Conservation (phyloP, 2,888 invertebrate genomes). For the Epistrophe grossulariae region DNA sequence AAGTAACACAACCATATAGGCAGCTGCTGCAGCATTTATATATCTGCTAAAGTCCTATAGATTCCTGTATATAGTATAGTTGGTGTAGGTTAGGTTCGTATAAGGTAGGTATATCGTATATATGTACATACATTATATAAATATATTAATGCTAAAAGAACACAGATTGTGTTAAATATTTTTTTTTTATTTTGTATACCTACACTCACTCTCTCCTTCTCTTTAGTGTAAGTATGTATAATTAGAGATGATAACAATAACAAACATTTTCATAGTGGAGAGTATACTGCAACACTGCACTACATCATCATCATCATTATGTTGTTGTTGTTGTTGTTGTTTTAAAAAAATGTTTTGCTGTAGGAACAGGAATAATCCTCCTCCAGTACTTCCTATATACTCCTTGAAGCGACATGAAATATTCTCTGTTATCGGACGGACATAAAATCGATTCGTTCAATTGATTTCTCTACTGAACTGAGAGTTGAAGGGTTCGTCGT, state of each 20-base stretch:
- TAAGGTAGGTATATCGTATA: neutral
- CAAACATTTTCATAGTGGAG: slow-evolving; percentile 30
- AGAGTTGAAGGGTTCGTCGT: neutral
- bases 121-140: too few relatives aligned
- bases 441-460: slow-evolving; percentile 30
- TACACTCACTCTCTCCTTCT: neutral
- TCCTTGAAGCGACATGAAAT: slow-evolving; percentile 26
- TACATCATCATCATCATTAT: slow-evolving; percentile 23
- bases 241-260: slow-evolving; percentile 15
- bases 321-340: slow-evolving; percentile 6
- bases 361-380: neutral
- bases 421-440: slow-evolving; percentile 2
- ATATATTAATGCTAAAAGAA: neutral
- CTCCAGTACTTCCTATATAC: too few relatives aligned
- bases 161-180: neutral
- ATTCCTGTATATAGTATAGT: neutral
- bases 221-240: neutral
- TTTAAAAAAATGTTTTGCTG: slow-evolving; percentile 1
- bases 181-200: neutral
- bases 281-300: slow-evolving; percentile 7
- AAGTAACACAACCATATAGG: neutral
- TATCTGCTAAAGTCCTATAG: neutral
- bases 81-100: neutral
- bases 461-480: slow-evolving; percentile 49
- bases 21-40: neutral